Evolutionary conservation across 53 echinoderm and acorn worm species (phyloP).

Genomic region (Luidia sarsii): DNA sequence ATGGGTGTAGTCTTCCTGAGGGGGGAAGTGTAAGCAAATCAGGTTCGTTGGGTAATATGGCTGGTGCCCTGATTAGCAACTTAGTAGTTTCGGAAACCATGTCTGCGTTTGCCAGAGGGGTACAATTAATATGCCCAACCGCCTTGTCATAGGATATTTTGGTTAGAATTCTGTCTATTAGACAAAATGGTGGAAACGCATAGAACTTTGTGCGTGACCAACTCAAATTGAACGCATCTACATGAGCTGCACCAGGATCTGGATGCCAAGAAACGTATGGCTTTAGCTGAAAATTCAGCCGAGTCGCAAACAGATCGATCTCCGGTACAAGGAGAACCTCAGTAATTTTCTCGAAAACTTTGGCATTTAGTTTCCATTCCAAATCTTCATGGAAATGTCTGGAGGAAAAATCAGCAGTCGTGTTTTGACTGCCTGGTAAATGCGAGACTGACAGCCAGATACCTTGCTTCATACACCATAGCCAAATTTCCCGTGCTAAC

Average conservation of each 20-base stretch:
- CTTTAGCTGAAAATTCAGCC: slow-evolving; percentile 43
- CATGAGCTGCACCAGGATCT: slow-evolving; percentile 35
- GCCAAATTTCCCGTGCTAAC: slow-evolving; percentile 28
- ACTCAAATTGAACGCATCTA: slow-evolving; percentile 48
- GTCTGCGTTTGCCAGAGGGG: slow-evolving; percentile 1
- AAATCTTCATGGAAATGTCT: slow-evolving; percentile 27
- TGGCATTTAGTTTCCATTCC: slow-evolving; percentile 31
- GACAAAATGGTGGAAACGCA: slow-evolving; percentile 2
- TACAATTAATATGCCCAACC: not conserved
- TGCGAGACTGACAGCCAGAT: slow-evolving; percentile 26
- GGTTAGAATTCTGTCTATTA: not conserved
- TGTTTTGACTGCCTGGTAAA: slow-evolving; percentile 39
- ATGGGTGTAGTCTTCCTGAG: slow-evolving; percentile 11
- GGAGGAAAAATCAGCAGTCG: slow-evolving; percentile 15
- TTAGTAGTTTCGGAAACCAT: slow-evolving; percentile 5
- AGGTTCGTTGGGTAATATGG: not conserved
- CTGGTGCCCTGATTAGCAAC: not conserved
- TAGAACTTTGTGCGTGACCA: slow-evolving; percentile 1
- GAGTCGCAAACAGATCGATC: slow-evolving; percentile 54
- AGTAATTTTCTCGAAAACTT: slow-evolving; percentile 11
- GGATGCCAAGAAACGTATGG: slow-evolving; percentile 51
- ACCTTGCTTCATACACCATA: slow-evolving; percentile 24
- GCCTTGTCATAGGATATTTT: not conserved
- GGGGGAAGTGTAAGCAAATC: not conserved
- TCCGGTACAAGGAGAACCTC: slow-evolving; percentile 4